Evolutionary conservation across 2,797 vertebrate species (phyloP), one percentile per base, ranked within the genome.

Genomic region (Melanotaenia nigrans): DNA sequence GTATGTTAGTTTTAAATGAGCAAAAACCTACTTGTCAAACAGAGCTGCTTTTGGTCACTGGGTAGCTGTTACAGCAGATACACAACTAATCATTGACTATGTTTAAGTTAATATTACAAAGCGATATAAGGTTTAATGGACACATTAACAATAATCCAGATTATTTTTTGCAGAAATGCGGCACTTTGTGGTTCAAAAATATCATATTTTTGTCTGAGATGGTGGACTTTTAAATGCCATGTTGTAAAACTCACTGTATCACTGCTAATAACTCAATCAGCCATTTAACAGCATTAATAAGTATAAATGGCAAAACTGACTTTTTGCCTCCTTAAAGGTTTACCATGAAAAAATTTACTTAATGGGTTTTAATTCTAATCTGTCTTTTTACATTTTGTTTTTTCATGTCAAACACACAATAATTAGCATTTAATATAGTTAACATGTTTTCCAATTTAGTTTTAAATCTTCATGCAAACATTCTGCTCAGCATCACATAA

Each of bases 1-100:
- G 63, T 56, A 42, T 20, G 66, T n/a, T 20, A 40, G 35, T 9
- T 58, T 4, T 47, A 61, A 40, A 64, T 45, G 20, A 64, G 49
- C 13, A 60, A 63, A 58, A 2, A 49, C 45, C 63, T 64, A 38
- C 45, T 62, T 49, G 18, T 57, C 55, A 32, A 57, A 47, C 13
- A 65, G 40, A 68, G 49, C 20, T 60, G 36, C 9, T 56, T 85
- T 81, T 81, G 73, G 54, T 71, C 54, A 51, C 66, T 75, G 57
- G 45, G 30, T n/a, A 13, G 47, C 33, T 75, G 36, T 71, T 65
- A 58, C n/a, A 55, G 68, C 53, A 53, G 25, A 54, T 62, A 14
- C 55, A 66, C 24, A 40, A 8, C 0, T 49, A 65, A 65, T 71
- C 20, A 49, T 10, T 18, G 54, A 36, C 33, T 16, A 47, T 13